Base-by-base conservation (phyloP, 2,888 invertebrate genomes). In the Meghimatium bilineatum region DNA sequence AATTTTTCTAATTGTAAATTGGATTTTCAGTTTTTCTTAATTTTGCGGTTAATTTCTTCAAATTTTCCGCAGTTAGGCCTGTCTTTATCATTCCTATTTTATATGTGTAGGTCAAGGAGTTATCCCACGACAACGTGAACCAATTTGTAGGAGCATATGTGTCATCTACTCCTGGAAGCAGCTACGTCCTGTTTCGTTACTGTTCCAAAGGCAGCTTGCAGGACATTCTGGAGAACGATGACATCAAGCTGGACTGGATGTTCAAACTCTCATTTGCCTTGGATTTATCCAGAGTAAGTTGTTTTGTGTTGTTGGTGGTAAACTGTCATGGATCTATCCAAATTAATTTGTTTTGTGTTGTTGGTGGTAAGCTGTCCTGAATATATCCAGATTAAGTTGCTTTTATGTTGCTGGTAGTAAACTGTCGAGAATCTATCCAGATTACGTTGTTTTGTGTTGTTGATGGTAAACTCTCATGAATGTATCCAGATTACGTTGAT, bases 51-150 rank as follows among this genome's bases (percentile, higher is more conserved):
- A 8, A 44, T 44, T 44, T 44, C 44, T 44, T 44, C 5, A 12
- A 44, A 5, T 44, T 44, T 12, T 8, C 5, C 12, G 44, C 12
- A 44, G 12, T 44, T 44, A n/a, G n/a, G n/a, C n/a, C n/a, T n/a
- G n/a, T n/a, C n/a, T 44, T 12, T 26, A 1, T 26, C 60, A n/a
- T 60, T 26, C 23, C 60, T 23, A 20, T 60, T 60, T 60, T 23
- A 60, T 66, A 5, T 14, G 49, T 38, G n/a, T 91, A 98, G 97
- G 96, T 98, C 95, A 95, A 97, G 86, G 96, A 97, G 93, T 95
- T 97, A 0, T 95, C 97, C 0, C 97, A 97, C 91, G 97, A 97
- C 93, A 97, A 97, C 92, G 94, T 97, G 36, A 96, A 96, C 20
- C 96, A 96, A 0, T 97, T 97, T 90, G 96, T 97, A 26, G 97